Percentiles rank a stretch among this genome's conserved stretches.
phyloP scores from a whole-genome alignment of 2,888 invertebrate species.

The Phlogophora meticulosa region DNA sequence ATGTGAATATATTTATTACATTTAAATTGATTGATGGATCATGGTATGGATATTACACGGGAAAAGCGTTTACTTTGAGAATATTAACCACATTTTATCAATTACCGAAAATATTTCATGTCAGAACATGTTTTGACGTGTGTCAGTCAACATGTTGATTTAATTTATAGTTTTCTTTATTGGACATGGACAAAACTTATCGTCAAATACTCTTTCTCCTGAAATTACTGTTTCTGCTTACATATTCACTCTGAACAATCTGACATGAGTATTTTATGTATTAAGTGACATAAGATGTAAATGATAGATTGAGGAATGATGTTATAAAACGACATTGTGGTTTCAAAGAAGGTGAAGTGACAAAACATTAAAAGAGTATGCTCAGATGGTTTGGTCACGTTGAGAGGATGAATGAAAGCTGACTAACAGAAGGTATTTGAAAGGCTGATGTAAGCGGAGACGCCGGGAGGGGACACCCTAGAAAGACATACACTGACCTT shows the following conservation, averaged over 20 bases:
- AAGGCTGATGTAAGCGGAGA: no score
- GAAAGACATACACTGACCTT: no score
- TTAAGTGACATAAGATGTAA: not conserved
- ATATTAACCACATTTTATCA: not conserved
- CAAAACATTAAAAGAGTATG: no score
- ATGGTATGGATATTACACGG: not conserved
- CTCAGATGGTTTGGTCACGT: no score
- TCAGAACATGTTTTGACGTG: no score
- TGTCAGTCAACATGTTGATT: no score
- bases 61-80: not conserved
- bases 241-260: not conserved
- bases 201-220: not conserved
- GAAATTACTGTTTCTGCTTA: not conserved
- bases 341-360: no score
- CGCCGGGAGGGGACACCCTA: no score
- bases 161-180: not conserved
- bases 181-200: not conserved
- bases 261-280: not conserved
- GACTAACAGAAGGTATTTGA: no score
- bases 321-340: no score
- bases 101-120: not conserved
- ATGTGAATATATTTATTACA: constrained; percentile 33
- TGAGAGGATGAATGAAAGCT: no score
- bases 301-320: no score
- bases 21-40: constrained; percentile 47